phyloP scores from a whole-genome alignment of 2,888 invertebrate genomes.

The Cristatella mucedo region DNA sequence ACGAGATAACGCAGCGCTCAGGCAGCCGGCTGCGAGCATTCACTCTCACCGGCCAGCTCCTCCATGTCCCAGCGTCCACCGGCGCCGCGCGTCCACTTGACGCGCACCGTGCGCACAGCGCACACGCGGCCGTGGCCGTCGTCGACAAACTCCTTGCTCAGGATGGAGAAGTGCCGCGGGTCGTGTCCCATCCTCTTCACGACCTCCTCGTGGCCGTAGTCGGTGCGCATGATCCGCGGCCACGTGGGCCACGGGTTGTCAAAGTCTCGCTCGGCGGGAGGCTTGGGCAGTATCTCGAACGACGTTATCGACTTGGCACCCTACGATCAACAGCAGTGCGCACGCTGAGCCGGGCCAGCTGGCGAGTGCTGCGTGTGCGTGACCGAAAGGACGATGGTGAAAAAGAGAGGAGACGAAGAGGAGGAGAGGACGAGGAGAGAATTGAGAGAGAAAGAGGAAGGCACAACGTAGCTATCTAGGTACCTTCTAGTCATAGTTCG shows the following conservation, averaged over 20 bases:
- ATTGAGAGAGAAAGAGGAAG: too few relatives aligned
- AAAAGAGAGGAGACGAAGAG: too few relatives aligned
- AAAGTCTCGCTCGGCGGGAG: slow-evolving; percentile 57
- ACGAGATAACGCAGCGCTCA: neutral
- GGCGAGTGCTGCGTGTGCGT: too few relatives aligned
- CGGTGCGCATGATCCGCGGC: slow-evolving; percentile 86
- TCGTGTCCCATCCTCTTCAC: slow-evolving; percentile 44
- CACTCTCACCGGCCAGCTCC: slow-evolving; percentile 52
- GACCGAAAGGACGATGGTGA: too few relatives aligned
- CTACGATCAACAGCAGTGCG: too few relatives aligned
- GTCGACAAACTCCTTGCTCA: slow-evolving; percentile 84
- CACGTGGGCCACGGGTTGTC: slow-evolving; percentile 99
- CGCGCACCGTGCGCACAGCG: slow-evolving; percentile 73
- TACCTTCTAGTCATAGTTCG: too few relatives aligned
- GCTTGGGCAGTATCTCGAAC: slow-evolving; percentile 91
- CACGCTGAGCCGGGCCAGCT: too few relatives aligned
- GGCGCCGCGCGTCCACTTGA: slow-evolving; percentile 81
- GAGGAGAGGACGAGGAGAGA: too few relatives aligned
- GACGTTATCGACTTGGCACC: slow-evolving; percentile 81
- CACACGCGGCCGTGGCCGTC: slow-evolving; percentile 74
- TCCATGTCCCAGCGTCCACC: slow-evolving; percentile 80
- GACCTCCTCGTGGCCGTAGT: slow-evolving; percentile 96
- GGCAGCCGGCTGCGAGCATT: neutral
- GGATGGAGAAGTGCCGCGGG: slow-evolving; percentile 77
- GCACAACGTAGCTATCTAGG: neutral